These are phyloP conservation scores for Hucho hucho DNA, from an alignment of 2,113 vertebrate species.

Conservation along the genomic window DNA sequence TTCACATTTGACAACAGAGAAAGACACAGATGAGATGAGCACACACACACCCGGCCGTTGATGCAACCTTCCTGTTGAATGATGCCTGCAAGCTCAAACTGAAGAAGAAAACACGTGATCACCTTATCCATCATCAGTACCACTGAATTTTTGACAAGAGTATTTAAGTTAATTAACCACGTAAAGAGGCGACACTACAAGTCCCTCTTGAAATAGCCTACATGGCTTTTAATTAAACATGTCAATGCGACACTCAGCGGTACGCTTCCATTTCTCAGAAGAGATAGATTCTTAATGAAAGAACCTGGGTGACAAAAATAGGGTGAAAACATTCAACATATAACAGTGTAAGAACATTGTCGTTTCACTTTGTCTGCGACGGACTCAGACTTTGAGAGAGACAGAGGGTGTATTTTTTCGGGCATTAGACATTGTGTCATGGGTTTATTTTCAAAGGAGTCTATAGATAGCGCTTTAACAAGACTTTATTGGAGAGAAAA, in stretches of 20 bases:
- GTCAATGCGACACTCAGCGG: too few relatives aligned
- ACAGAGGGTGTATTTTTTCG: slow-evolving; percentile 42
- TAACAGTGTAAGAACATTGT: not conserved
- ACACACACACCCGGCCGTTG: not conserved
- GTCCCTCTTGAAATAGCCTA: too few relatives aligned
- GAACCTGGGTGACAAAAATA: too few relatives aligned
- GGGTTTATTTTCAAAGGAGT: slow-evolving; percentile 60
- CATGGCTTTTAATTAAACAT: too few relatives aligned
- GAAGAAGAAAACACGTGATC: too few relatives aligned
- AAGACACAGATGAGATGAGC: slow-evolving; percentile 20
- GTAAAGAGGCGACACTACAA: not conserved
- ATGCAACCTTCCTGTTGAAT: not conserved
- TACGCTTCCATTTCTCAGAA: too few relatives aligned
- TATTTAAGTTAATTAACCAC: not conserved
- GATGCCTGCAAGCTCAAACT: too few relatives aligned
- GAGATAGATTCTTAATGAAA: too few relatives aligned
- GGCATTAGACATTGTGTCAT: slow-evolving; percentile 50
- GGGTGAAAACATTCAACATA: too few relatives aligned
- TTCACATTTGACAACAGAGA: slow-evolving; percentile 40
- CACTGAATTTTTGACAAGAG: too few relatives aligned
- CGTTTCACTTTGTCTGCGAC: too few relatives aligned
- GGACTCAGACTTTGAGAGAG: not conserved
- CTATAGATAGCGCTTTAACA: slow-evolving; percentile 68
- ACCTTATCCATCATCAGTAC: too few relatives aligned
- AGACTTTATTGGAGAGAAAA: slow-evolving; percentile 53